Base-by-base conservation (phyloP, 2,888 invertebrate species). In the Andricus curvator region DNA sequence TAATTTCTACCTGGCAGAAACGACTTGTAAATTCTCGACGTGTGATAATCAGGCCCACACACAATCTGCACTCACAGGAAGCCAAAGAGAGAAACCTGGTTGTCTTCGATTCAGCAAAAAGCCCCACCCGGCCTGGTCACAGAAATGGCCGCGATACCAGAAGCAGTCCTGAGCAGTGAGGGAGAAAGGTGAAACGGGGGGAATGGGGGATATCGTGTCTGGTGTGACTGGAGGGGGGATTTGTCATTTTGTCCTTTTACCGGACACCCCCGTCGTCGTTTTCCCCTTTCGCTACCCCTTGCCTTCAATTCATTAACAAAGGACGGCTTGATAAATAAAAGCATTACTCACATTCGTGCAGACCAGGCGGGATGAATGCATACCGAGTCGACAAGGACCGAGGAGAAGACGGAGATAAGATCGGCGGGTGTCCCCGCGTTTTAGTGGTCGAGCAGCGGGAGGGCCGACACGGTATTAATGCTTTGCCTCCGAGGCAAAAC, bases 371-470 rank as follows among this genome's bases (percentile, higher is more conserved):
- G 89, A 91, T 91, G 91, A 91, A 92, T 92, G 91, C 91, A 91
- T 91, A 91, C 91, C 90, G 88, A 90, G 90, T 88, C 88, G 90
- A 91, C 90, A 89, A 91, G 90, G 89, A 89, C 90, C 90, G 88
- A 89, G 88, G 87, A 90, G 89, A 90, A 91, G 89, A 90, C 87
- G 87, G 84, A 92, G 92, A 92, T 92, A 92, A 92, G 92, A 92
- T 92, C 92, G 91, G 91, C 92, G 92, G 92, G 92, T 92, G 92
- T 92, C 92, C 92, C 91, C 91, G 91, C 91, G 91, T 91, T 92
- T 92, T 91, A 92, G 91, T 92, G 91, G 84, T 81, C 77, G 80
- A 80, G 44, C 51, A 82, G 64, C 77, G 70, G 70, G 64, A 79
- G 78, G 81, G 82, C 81, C 78, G 41, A 51, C 77, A 82, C 82